phyloP scores from a whole-genome alignment of 2,113 vertebrate species.

The Istiophorus platypterus region DNA sequence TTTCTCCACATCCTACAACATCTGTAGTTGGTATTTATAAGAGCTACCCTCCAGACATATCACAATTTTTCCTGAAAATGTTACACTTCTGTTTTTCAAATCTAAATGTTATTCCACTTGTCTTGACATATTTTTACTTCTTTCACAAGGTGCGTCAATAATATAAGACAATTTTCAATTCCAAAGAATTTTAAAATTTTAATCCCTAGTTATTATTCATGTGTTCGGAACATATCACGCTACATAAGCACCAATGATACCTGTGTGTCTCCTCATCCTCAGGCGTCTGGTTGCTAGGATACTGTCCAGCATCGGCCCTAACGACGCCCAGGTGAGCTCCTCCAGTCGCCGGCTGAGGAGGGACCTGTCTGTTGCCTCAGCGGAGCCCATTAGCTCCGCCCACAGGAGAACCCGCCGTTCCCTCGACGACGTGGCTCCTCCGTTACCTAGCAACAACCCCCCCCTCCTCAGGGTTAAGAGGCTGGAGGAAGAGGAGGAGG shows the following conservation, averaged over 20 bases:
- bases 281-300: conserved; percentile 82
- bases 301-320: conserved; percentile 70
- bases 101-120: no score
- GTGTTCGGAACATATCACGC: no score
- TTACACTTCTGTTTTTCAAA: no score
- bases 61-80: no score
- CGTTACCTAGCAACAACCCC: conserved; percentile 59
- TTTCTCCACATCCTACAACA: no score
- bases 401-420: conserved; percentile 80
- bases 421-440: conserved; percentile 68
- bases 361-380: conserved; percentile 58
- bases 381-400: conserved; percentile 17
- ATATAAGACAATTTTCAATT: no score
- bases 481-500: conserved; percentile 72
- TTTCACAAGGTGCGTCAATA: no score
- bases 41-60: no score
- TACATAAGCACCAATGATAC: not conserved
- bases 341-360: conserved; percentile 64
- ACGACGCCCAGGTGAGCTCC: conserved; percentile 18
- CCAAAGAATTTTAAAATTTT: no score
- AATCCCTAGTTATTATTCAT: no score
- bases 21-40: no score
- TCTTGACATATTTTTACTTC: no score
- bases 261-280: not conserved
- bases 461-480: conserved; percentile 85